Conservation (phyloP, 2,888 invertebrate species). For the Tiphia femorata region DNA sequence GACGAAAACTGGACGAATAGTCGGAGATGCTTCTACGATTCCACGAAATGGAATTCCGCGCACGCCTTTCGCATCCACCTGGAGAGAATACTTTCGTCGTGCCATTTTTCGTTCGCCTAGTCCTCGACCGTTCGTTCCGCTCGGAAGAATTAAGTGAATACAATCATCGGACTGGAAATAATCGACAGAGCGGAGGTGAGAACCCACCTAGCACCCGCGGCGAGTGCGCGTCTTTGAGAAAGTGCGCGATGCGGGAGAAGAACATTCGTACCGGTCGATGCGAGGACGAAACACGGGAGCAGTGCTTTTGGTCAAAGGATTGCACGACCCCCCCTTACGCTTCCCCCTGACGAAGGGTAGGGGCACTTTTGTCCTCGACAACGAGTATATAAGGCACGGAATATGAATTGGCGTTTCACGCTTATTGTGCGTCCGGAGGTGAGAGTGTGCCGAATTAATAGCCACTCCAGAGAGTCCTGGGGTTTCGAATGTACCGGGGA, state of each 20-base stretch:
- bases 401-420: constrained; percentile 67
- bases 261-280: too few species aligned
- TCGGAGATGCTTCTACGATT: too few species aligned
- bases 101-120: too few species aligned
- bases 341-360: constrained; percentile 37
- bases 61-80: neutral
- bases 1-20: constrained; percentile 8
- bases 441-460: constrained; percentile 65
- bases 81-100: too few species aligned
- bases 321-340: constrained; percentile 36
- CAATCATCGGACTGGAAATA: neutral
- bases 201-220: neutral
- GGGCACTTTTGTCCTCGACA: constrained; percentile 53
- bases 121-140: too few species aligned
- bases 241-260: constrained; percentile 28
- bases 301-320: constrained; percentile 53
- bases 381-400: constrained; percentile 54
- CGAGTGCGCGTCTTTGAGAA: neutral
- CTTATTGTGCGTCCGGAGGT: constrained; percentile 61
- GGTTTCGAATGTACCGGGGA: constrained; percentile 45
- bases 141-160: too few species aligned
- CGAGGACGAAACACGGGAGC: too few species aligned
- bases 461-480: constrained; percentile 59
- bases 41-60: neutral
- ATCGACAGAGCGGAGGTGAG: neutral